phyloP scores from a whole-genome alignment of 2,113 vertebrate genomes.

The human (Homo sapiens) region DNA sequence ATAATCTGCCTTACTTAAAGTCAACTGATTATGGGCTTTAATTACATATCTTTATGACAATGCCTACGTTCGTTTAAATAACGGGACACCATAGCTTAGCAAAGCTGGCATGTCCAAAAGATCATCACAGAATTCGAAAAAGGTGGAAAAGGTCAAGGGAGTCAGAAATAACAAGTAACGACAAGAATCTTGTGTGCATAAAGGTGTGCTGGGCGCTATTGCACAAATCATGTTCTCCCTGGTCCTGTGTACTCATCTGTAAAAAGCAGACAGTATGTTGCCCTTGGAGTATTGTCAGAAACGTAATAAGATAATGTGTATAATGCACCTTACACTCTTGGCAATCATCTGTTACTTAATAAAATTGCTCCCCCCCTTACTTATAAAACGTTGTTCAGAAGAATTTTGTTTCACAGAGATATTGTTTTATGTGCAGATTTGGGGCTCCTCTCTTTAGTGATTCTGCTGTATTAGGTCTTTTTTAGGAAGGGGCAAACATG shows the following conservation, averaged over 20 bases:
- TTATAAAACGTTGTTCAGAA: background rate
- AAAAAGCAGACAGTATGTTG: background rate
- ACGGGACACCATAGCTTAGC: too few relatives aligned
- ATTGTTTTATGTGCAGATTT: background rate
- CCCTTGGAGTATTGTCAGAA: background rate
- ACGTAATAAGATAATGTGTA: too few relatives aligned
- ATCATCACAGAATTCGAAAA: too few relatives aligned
- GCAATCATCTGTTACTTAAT: background rate
- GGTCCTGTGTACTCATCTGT: accelerated
- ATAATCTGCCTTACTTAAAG: background rate
- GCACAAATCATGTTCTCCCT: background rate
- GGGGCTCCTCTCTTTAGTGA: background rate
- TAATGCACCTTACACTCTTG: background rate
- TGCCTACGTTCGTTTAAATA: too few relatives aligned
- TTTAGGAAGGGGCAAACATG: background rate
- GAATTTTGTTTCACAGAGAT: background rate
- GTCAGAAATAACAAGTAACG: background rate
- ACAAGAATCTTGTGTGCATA: too few relatives aligned
- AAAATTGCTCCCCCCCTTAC: background rate
- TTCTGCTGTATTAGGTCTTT: background rate
- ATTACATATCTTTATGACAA: background rate
- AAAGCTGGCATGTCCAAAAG: background rate
- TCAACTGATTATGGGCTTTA: background rate
- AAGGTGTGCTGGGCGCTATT: background rate
- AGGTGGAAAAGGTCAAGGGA: background rate